Conservation (phyloP, 2,888 invertebrate genomes). For the Arctia plantaginis region DNA sequence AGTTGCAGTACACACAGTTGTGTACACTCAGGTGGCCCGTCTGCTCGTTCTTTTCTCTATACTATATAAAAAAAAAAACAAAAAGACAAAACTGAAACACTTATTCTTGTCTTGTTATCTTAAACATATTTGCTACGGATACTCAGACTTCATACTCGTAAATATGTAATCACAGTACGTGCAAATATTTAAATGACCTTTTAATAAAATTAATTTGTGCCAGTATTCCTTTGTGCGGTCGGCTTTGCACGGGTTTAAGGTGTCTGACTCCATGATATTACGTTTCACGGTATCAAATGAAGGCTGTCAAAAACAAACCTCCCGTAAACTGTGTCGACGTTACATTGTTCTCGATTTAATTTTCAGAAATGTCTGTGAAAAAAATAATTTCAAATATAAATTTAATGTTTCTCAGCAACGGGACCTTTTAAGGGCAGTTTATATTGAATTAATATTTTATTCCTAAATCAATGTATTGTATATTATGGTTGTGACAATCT, state of each 20-base stretch:
- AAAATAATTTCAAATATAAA: constrained; percentile 6
- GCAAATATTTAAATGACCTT: not conserved
- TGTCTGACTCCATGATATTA: constrained; percentile 36
- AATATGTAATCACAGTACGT: not conserved
- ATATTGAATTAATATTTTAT: not conserved
- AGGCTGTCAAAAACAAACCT: constrained; percentile 55
- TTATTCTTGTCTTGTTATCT: not conserved
- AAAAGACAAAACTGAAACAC: not conserved
- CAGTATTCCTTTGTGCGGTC: constrained; percentile 13
- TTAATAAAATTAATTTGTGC: constrained; percentile 9
- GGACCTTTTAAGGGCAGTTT: not conserved
- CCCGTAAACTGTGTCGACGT: constrained; percentile 40
- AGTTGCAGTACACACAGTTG: no score
- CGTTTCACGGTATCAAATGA: constrained; percentile 48
- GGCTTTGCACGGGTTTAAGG: constrained; percentile 7
- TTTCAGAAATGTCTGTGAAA: constrained; percentile 19
- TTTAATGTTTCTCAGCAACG: not conserved
- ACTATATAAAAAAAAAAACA: no score
- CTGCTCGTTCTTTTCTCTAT: no score
- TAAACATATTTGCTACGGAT: not conserved
- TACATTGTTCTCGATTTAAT: constrained; percentile 33
- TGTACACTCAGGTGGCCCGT: no score
- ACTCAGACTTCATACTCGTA: not conserved
- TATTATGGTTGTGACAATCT: not conserved
- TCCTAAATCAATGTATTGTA: not conserved